Evolutionary conservation across 2,888 invertebrate species (phyloP), one percentile per base, ranked within the genome.

Genomic region (Hydroisotoma schaefferi): DNA sequence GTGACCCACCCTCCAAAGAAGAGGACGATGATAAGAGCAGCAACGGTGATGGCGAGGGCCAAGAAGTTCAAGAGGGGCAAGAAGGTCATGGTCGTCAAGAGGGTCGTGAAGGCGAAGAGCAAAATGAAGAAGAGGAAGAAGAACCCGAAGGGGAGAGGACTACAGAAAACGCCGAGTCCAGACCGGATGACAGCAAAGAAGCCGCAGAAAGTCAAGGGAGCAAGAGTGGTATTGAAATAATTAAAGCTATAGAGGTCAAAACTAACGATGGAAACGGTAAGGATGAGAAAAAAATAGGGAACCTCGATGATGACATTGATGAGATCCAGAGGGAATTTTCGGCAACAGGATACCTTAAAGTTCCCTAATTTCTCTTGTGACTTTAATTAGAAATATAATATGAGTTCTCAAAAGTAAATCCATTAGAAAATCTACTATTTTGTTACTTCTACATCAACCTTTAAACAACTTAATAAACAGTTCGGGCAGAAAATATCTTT

Each of bases 281-380:
- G 5, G n/a, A 20, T 15, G n/a, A 40, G n/a, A 40, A 40, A 40
- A 5, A 20, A 15, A 40, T 40, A 20, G 40, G 40, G n/a, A 49
- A 49, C n/a, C 28, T 49, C 2, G 49, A 49, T 27, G 49, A 49
- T 15, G 49, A 49, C 20, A 49, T 49, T 49, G n/a, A 10, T 23
- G 5, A 8, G 20, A 49, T 49, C 28, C 27, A 49, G n/a, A 27
- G 20, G 28, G 49, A 49, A 49, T 49, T 25, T 25, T 2, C 27
- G n/a, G n/a, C n/a, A n/a, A n/a, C n/a, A n/a, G n/a, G n/a, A n/a
- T n/a, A n/a, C n/a, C n/a, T n/a, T n/a, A n/a, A n/a, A n/a, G n/a
- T n/a, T n/a, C n/a, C n/a, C n/a, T n/a, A n/a, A n/a, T n/a, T n/a
- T n/a, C n/a, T n/a, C n/a, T n/a, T n/a, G n/a, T n/a, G n/a, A n/a